Conservation (phyloP, 1,140 invertebrate genomes). For the Caenorhabditis elegans region DNA sequence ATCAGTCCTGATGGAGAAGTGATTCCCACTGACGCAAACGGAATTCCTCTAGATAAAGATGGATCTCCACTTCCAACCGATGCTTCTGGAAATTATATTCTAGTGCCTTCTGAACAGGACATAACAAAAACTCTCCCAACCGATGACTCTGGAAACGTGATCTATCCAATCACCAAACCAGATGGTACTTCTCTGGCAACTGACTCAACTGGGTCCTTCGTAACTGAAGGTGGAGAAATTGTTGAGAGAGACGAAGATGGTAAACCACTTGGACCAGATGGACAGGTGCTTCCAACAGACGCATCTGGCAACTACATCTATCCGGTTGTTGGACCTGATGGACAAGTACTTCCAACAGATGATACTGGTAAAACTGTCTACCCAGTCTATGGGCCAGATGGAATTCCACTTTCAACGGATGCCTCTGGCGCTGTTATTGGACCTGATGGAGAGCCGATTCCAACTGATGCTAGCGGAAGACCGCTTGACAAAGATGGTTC, state of each 20-base stretch:
- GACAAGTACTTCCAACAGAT: constrained; percentile 25
- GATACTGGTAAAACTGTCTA: neutral
- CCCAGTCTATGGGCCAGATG: neutral
- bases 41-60: constrained; percentile 36
- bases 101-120: neutral
- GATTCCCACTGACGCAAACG: constrained; percentile 2
- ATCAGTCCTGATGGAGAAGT: constrained; percentile 34
- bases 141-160: neutral
- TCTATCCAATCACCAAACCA: neutral
- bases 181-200: constrained; percentile 32
- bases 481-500: constrained; percentile 26
- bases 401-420: constrained; percentile 34
- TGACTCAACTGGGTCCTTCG: constrained; percentile 2
- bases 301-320: neutral
- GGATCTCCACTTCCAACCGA: constrained; percentile 40
- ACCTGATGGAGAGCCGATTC: constrained; percentile 36
- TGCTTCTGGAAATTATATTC: constrained; percentile 25
- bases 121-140: neutral
- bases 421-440: constrained; percentile 31
- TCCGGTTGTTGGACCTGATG: constrained; percentile 21
- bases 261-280: constrained; percentile 32
- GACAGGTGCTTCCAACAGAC: neutral
- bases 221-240: neutral
- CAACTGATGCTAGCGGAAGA: neutral
- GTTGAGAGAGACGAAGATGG: constrained; percentile 31